phyloP scores from a whole-genome alignment of 2,888 invertebrate species.

The Argyresthia albistria region DNA sequence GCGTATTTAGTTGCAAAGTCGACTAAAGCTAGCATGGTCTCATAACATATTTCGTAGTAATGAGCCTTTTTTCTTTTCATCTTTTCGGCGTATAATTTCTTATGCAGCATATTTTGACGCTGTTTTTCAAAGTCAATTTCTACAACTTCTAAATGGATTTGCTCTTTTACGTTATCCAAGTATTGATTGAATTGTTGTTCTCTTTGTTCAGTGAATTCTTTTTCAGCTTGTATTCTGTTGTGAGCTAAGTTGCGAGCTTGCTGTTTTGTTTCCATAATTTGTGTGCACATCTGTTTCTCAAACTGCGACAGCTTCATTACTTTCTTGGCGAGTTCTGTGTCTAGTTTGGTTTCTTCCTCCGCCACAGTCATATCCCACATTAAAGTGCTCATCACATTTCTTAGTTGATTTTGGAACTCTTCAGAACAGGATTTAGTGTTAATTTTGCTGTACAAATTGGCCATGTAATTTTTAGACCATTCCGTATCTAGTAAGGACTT shows the following conservation, averaged over 20 bases:
- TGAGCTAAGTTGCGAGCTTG: slow-evolving; percentile 68
- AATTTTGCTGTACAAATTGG: slow-evolving; percentile 55
- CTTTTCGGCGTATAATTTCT: slow-evolving; percentile 67
- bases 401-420: slow-evolving; percentile 61
- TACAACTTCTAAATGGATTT: slow-evolving; percentile 51
- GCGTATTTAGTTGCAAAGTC: slow-evolving; percentile 67
- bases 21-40: slow-evolving; percentile 65
- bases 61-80: slow-evolving; percentile 56
- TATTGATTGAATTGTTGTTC: slow-evolving; percentile 60
- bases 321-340: slow-evolving; percentile 64
- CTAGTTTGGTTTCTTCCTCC: slow-evolving; percentile 65
- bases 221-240: slow-evolving; percentile 65
- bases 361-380: slow-evolving; percentile 67
- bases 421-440: slow-evolving; percentile 47
- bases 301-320: slow-evolving; percentile 74
- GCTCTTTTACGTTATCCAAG: slow-evolving; percentile 51
- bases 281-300: slow-evolving; percentile 77
- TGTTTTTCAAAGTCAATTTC: slow-evolving; percentile 68
- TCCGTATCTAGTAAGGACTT: slow-evolving; percentile 35
- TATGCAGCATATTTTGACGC: slow-evolving; percentile 63
- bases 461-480: slow-evolving; percentile 61
- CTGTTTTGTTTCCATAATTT: slow-evolving; percentile 74
- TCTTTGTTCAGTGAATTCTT: slow-evolving; percentile 57
- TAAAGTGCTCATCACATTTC: slow-evolving; percentile 54
- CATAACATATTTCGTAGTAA: slow-evolving; percentile 61